Evolutionary conservation across 1,140 invertebrate genomes (phyloP), one percentile per base, ranked within the genome.

Genomic region (Heterodera schachtii): DNA sequence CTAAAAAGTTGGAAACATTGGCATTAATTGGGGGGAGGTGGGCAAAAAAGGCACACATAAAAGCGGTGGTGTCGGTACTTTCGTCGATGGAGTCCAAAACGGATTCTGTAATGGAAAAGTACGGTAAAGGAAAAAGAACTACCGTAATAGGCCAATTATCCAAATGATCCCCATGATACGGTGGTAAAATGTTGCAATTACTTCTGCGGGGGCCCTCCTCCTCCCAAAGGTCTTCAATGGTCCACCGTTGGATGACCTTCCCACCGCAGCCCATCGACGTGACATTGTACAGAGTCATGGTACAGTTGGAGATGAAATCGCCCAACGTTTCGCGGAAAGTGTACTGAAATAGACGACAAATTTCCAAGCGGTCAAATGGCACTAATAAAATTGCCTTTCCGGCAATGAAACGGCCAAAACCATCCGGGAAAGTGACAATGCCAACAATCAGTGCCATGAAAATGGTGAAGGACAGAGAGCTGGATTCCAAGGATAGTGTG

Each of bases 241-340:
- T 84, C 87, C 87, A 88, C 31, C 90, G 83, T 43, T 74, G 64
- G 16, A 90, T 77, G 9, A 89, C 46, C 43, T 82, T 67, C 6
- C 78, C 66, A 13, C 79, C 73, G 64, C 87, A 88, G 52, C 85
- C 88, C 43, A 66, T 71, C 11, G 73, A 74, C 7, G 83, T 82
- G 43, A 82, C 71, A 66, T 84, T 90, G 67, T 73, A 64, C 44
- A 81, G 71, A 19, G 75, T 75, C 78, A 88, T 87, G 31, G 89
- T 90, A 76, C 87, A 88, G 75, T 88, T 88, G 16, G 81, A 44
- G 13, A 88, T 82, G 76, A 88, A 88, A 69, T 90, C 87, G 46
- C 82, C 79, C 21, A 88, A 75, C 46, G 87, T 89, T 71, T 88
- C 89, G 52, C 87, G 89, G 82, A 88, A 88, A 2, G 87, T 88